A percentile compares a stretch with the other conserved stretches of the same genome.
Conservation (phyloP, 2,888 invertebrate genomes). For the Eilema sororculum region DNA sequence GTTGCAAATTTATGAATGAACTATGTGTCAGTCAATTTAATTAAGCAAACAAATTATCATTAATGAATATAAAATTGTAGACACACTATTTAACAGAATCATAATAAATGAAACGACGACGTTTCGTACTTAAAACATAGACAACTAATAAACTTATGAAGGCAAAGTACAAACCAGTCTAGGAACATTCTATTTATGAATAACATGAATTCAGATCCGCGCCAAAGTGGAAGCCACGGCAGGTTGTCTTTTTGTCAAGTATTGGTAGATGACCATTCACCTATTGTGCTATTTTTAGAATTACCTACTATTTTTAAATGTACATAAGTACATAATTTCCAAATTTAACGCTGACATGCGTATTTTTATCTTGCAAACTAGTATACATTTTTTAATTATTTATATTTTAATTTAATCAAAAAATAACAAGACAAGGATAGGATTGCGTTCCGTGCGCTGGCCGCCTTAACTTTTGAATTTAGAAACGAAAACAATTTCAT, state of each 20-base stretch:
- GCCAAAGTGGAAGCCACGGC: background rate
- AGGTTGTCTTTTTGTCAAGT: background rate
- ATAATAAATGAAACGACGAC: background rate
- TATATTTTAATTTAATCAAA: too few species aligned
- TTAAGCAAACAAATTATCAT: background rate
- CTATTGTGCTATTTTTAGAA: background rate
- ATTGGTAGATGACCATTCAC: background rate
- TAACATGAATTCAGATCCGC: background rate
- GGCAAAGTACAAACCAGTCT: background rate
- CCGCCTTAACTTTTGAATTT: background rate
- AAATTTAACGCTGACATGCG: background rate
- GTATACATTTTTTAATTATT: too few species aligned
- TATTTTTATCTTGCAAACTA: background rate
- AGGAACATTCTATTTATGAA: background rate
- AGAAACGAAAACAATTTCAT: background rate
- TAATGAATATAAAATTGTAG: background rate
- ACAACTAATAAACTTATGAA: background rate
- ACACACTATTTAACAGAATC: background rate
- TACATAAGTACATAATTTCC: background rate
- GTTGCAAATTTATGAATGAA: background rate
- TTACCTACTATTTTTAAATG: too few species aligned
- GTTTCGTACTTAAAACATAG: background rate
- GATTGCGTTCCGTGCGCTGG: background rate
- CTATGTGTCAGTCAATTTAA: background rate
- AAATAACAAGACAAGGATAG: background rate